phyloP scores from a whole-genome alignment of 2,888 invertebrate species.

The Chaetogeoica ovagalla region DNA sequence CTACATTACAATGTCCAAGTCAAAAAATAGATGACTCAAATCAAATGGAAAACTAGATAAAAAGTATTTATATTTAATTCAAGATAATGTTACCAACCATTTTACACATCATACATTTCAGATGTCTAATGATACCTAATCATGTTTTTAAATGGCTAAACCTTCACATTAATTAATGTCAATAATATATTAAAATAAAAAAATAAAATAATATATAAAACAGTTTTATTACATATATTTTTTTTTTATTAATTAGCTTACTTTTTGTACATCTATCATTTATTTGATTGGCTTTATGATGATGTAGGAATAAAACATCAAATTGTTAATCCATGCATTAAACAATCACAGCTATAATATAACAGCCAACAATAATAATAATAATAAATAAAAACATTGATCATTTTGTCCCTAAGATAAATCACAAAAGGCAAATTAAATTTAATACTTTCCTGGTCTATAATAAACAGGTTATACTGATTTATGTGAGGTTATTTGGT shows the following conservation, averaged over 20 bases:
- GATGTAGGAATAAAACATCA: slow-evolving; percentile 39
- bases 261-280: slow-evolving; percentile 49
- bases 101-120: too few species aligned
- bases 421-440: slow-evolving; percentile 46
- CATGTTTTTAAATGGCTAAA: too few species aligned
- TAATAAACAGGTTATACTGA: slow-evolving; percentile 27
- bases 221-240: slow-evolving; percentile 14
- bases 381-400: slow-evolving; percentile 36
- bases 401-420: slow-evolving; percentile 51
- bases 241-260: slow-evolving; percentile 47
- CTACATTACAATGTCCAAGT: too few species aligned
- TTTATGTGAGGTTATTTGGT: slow-evolving; percentile 24
- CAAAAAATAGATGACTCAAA: too few species aligned
- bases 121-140: too few species aligned
- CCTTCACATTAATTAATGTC: too few species aligned
- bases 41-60: too few species aligned
- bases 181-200: background rate
- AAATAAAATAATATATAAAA: slow-evolving; percentile 24
- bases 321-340: slow-evolving; percentile 33
- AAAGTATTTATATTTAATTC: too few species aligned
- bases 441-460: slow-evolving; percentile 50
- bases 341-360: slow-evolving; percentile 35
- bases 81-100: too few species aligned
- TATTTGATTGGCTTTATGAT: slow-evolving; percentile 45
- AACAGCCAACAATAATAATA: slow-evolving; percentile 50